Evolutionary conservation across 2,113 vertebrate species (phyloP).

Genomic region (Tupaia tana): DNA sequence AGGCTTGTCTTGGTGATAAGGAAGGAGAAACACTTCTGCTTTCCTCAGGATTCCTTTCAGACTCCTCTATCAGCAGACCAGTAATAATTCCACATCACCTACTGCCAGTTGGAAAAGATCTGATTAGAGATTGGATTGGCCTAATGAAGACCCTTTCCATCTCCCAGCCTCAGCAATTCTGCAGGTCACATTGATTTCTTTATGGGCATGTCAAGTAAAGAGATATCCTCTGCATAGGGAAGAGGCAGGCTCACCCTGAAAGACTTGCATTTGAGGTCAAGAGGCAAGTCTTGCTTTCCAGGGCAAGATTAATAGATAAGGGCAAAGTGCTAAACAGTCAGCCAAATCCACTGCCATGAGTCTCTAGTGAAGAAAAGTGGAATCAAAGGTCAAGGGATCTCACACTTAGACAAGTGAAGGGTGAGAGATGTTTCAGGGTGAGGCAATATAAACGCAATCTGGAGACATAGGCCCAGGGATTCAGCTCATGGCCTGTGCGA

Average conservation of each 20-base stretch:
- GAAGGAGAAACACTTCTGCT: not conserved
- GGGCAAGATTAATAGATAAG: constrained; percentile 60
- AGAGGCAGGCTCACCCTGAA: constrained; percentile 11
- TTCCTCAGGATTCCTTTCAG: not conserved
- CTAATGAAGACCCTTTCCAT: constrained; percentile 54
- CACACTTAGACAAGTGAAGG: not conserved
- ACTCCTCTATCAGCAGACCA: not conserved
- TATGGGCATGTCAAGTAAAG: constrained; percentile 54
- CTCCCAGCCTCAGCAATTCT: constrained; percentile 46
- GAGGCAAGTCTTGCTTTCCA: constrained; percentile 26
- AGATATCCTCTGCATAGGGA: constrained; percentile 11
- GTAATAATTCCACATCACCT: constrained; percentile 42
- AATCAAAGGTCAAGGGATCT: constrained; percentile 53
- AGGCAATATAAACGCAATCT: not conserved
- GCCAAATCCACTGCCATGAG: constrained; percentile 15
- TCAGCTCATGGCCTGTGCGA: not conserved
- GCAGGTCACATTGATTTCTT: constrained; percentile 53
- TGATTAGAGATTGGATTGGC: constrained; percentile 58
- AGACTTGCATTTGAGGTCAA: constrained; percentile 17
- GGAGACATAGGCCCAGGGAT: not conserved
- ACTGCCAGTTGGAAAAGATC: constrained; percentile 15
- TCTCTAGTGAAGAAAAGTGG: constrained; percentile 49
- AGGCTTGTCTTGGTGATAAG: not conserved
- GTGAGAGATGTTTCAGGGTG: not conserved
- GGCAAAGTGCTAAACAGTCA: constrained; percentile 43